Base-by-base conservation (phyloP, 2,797 vertebrate genomes). In the Intellagama lesueurii region DNA sequence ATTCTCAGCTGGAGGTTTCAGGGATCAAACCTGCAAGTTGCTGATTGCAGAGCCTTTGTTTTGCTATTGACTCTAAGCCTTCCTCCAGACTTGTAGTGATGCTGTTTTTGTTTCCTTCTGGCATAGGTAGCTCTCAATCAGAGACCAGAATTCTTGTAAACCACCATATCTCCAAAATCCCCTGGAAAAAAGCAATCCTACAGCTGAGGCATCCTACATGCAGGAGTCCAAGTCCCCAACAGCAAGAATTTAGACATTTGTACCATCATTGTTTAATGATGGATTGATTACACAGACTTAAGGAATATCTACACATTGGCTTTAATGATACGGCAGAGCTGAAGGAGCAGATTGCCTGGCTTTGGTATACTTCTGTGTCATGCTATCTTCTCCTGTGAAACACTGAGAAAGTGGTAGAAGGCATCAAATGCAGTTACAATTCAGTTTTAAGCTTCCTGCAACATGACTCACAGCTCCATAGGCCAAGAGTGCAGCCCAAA, bases 261-360 rank as follows among this genome's bases (percentile, higher is more conserved):
- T 72, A 60, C 0, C 16, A 60, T 49, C 8, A 30, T 83, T 77
- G 44, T 17, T 64, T 72, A 83, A 87, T 91, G 91, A 92, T 89
- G 17, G 9, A 47, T 40, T 85, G 3, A 68, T 8, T 76, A 28
- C 60, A 81, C 11, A 24, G 82, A 84, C 0, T 0, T 88, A 86
- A 84, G 88, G 91, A 92, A 89, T 90, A 89, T 84, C 86, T 85
- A 72, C 0, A 0, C 3, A 32, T 89, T 73, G 72, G 75, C 69
- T 90, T 86, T 91, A 82, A 87, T 79, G 72, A 64, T 88, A 83
- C 85, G 84, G 88, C 77, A 89, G 75, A 88, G 79, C 11, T 14
- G 72, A 91, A 22, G 32, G 16, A 49, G 11, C 11, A 35, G n/a
- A 70, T 4, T 70, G 47, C 35, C 7, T 94, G 79, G 11, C 76